Base-by-base conservation (phyloP, 2,113 vertebrate genomes). In the Piprites chloris region DNA sequence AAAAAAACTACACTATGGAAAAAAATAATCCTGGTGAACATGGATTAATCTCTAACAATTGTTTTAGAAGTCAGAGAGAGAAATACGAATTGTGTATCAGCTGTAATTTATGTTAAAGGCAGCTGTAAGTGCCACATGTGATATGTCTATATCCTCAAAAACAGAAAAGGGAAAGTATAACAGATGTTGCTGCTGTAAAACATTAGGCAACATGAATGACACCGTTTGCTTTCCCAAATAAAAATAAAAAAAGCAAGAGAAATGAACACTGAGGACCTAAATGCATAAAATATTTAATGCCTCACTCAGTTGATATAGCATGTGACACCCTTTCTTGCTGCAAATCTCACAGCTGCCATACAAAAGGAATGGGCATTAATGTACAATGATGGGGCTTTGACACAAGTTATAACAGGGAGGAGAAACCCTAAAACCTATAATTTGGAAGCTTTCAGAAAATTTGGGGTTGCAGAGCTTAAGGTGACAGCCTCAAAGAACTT, bases 241-340 rank as follows among this genome's bases (percentile, higher is more conserved):
- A 95, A 95, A 87, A 79, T 61, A 49, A 59, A 76, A 93, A 94
- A 81, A 46, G 19, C 22, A 32, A 71, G 30, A 88, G 32, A 84
- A 94, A 86, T 28, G 19, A 93, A 83, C 65, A 52, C 27, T 44
- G 35, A 86, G 41, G 52, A 93, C 39, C 56, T 71, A 77, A 77
- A 93, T 44, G 63, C 79, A 95, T 96, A 93, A 92, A 94, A 95
- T 90, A 94, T 90, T 93, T 46, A 94, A 65, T 46, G 81, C 49
- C n/a, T 93, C 56, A 32, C 35, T 71, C 78, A 63, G 56, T 44
- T 86, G 76, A 78, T 75, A 50, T n/a, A 67, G 35, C 50, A 35
- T 53, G 21, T 82, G 61, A 87, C 81, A 85, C 17, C 46, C 58
- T 78, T 85, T 61, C 85, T 84, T 1, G 2, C 72, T 90, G 73